A percentile compares a stretch with the other conserved stretches of the same genome.
Conservation (phyloP, 2,888 invertebrate genomes). For the Nomada ruficornis region DNA sequence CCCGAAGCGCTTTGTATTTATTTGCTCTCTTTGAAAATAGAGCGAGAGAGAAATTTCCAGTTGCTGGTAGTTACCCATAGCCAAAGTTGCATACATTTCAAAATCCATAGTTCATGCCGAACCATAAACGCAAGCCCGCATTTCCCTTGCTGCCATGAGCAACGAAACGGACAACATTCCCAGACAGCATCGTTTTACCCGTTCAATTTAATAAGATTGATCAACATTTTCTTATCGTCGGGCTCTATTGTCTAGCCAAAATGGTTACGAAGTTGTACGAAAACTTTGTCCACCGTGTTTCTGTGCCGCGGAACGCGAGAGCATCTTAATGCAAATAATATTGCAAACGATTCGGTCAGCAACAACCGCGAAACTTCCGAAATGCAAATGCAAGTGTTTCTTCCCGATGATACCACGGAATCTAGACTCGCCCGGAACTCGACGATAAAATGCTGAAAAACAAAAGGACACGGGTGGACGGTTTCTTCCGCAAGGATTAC, state of each 20-base stretch:
- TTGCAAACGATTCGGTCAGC: background rate
- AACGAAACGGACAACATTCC: background rate
- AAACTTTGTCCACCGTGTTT: background rate
- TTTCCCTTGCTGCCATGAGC: background rate
- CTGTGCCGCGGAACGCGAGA: too few relatives aligned
- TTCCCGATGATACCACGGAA: background rate
- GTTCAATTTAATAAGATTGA: background rate
- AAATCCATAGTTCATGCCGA: conserved; percentile 11
- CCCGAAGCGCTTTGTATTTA: conserved; percentile 13
- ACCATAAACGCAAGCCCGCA: background rate
- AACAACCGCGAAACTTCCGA: background rate
- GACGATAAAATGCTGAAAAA: background rate
- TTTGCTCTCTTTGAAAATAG: background rate
- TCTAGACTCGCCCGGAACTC: background rate
- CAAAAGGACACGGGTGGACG: background rate
- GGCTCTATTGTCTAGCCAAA: background rate
- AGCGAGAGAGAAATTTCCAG: background rate
- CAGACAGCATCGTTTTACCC: background rate
- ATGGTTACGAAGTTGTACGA: background rate
- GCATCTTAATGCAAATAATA: background rate
- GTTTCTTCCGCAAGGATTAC: background rate
- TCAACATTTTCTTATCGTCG: background rate
- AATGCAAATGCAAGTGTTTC: background rate
- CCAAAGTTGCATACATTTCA: conserved; percentile 15
- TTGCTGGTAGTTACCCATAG: background rate